Evolutionary conservation across 2,888 invertebrate species (phyloP).

Genomic region (Nomada fabriciana): DNA sequence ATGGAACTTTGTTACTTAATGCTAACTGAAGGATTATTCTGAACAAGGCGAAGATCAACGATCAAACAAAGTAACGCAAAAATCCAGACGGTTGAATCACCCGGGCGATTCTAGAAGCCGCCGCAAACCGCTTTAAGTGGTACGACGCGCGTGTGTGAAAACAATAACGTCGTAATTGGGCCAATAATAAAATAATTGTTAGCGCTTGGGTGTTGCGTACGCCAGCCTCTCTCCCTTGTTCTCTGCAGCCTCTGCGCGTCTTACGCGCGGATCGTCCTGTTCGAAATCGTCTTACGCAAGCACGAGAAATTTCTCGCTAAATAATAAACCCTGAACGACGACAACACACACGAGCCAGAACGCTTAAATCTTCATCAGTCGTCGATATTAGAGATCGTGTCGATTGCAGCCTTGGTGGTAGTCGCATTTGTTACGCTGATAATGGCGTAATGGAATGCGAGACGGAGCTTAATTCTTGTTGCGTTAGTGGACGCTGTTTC

Average conservation of each 20-base stretch:
- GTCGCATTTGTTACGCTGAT: background rate
- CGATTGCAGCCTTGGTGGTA: background rate
- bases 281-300: constrained; percentile 45
- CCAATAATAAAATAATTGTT: constrained; percentile 80
- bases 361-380: constrained; percentile 39
- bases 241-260: background rate
- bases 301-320: constrained; percentile 32
- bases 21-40: background rate
- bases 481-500: too few relatives aligned
- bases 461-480: too few relatives aligned
- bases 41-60: constrained; percentile 7
- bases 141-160: constrained; percentile 69
- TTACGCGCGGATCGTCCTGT: background rate
- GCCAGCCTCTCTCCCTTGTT: background rate
- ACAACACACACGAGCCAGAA: background rate
- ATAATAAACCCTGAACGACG: constrained; percentile 34
- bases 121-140: constrained; percentile 72
- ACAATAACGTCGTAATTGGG: constrained; percentile 78
- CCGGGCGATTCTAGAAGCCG: constrained; percentile 56
- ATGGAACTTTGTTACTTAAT: too few relatives aligned
- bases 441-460: background rate
- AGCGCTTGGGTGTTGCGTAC: constrained; percentile 63
- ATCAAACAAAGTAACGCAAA: constrained; percentile 44
- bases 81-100: constrained; percentile 70
- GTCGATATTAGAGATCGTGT: background rate